Conservation (phyloP, 2,113 vertebrate genomes). For the Pantherophis guttatus region DNA sequence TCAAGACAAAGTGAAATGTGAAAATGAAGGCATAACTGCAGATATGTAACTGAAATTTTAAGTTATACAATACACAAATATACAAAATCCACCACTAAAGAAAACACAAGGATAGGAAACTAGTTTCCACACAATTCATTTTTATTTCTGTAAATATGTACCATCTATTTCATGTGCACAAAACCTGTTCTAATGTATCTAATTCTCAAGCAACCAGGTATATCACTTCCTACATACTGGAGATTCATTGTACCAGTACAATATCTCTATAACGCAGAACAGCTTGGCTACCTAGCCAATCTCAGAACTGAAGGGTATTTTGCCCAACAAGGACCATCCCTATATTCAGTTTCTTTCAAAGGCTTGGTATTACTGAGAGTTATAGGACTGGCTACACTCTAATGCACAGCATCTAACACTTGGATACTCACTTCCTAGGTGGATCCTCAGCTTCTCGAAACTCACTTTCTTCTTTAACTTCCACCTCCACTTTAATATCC, state of each 20-base stretch:
- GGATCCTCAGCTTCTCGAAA: slow-evolving; percentile 83
- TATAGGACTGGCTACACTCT: not conserved
- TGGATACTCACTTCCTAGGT: slow-evolving; percentile 87
- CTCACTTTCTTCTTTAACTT: slow-evolving; percentile 88
- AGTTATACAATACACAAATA: not conserved
- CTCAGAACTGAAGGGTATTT: not conserved
- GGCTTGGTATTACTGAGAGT: not conserved
- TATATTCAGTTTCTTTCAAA: not conserved
- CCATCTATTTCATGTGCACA: not conserved
- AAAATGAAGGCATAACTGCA: not conserved
- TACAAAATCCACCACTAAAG: not conserved
- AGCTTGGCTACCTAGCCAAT: not conserved
- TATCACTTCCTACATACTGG: not conserved
- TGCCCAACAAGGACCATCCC: not conserved
- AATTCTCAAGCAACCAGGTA: not conserved
- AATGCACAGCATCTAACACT: not conserved
- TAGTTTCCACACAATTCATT: not conserved
- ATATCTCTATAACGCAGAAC: not conserved
- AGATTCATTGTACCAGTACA: not conserved
- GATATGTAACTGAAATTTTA: not conserved
- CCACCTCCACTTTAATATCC: slow-evolving; percentile 79
- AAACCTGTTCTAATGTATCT: not conserved
- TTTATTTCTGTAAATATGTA: not conserved
- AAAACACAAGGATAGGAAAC: not conserved
- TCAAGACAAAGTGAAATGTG: slow-evolving; percentile 19